Evolutionary conservation across 2,888 invertebrate species (phyloP), one percentile per base, ranked within the genome.

Genomic region (Troilus luridus): DNA sequence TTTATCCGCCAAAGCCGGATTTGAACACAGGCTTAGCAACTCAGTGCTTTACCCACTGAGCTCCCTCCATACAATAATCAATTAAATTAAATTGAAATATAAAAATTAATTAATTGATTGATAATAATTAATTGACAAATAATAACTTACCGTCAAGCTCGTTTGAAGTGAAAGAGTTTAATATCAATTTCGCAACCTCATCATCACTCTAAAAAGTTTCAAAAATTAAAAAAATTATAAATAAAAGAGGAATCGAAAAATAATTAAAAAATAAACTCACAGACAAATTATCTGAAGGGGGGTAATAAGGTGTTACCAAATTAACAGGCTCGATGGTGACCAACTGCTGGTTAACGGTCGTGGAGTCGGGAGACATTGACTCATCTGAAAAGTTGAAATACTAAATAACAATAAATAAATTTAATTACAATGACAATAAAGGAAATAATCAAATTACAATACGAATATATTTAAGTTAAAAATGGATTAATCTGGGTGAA

Each of bases 321-420:
- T 6, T 7, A 24, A 77, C 41, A 17, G 72, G 17, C 17, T 41
- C 72, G 0, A 10, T 19, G 10, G 24, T 1, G 0, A 41, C 19
- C 41, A 41, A 41, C 41, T 41, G 41, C 17, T 77, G 72, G 41
- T 27, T 77, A n/a, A 41, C 17, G 27, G 72, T 77, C 0, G 72
- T 77, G 17, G 72, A 77, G 8, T 77, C 72, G 8, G 72, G 72
- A 77, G 72, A 77, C 72, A 77, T 77, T 77, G 72, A 41, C 41
- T 77, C 72, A 77, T 77, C 72, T 77, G 72, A 41, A 77, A 41
- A 64, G 21, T 62, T 21, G 21, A 64, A 24, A 64, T 11, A 59
- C 10, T 59, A 59, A 12, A 59, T 59, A 59, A 59, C 10, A 59
- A 59, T 59, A 59, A 59, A 12, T 14, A 59, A 59, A 59, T 59